Evolutionary conservation across 2,113 vertebrate genomes (phyloP), one percentile per base, ranked within the genome.

Genomic region (Apeltes quadracus): DNA sequence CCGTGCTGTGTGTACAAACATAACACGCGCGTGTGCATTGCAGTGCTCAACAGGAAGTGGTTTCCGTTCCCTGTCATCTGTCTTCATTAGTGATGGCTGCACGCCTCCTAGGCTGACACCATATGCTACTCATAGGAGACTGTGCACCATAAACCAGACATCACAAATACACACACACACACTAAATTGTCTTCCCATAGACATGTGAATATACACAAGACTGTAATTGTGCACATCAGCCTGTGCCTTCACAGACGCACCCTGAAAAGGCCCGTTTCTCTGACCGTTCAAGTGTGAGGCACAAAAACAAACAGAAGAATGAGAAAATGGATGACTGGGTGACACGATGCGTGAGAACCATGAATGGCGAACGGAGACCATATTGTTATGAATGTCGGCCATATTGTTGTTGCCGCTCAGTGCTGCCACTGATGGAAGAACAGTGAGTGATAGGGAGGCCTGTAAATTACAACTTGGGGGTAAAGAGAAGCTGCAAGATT

Each of bases 11-110:
- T 14, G n/a, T 22, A 7, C 65, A 79, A 82, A 87, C 57, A 78
- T 23, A n/a, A 57, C 80, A 81, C 54, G 44, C 89, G 87, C 54
- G 39, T 51, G 36, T 16, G 32, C 29, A 51, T 51, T 23, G 71
- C 56, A 63, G 83, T 34, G 75, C 75, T 83, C 79, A n/a, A 85
- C 78, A 90, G 84, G 83, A 93, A 90, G 91, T 75, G 76, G 82
- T 76, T 79, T 72, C 79, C 67, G 59, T 66, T 83, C 72, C 58
- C 84, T 69, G 79, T 93, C 92, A 92, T 94, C 93, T 72, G 87
- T 94, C 93, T 93, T 94, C 92, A 92, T 94, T 93, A 93, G 92
- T 86, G 86, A 92, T 88, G 90, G 90, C 90, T 92, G 87, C 85
- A 89, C 81, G 91, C 90, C 88, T 92, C 84, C 83, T 76, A 87